These are phyloP conservation scores for Dallia pectoralis DNA, from an alignment of 2,797 vertebrate species.

Conservation along the genomic window DNA sequence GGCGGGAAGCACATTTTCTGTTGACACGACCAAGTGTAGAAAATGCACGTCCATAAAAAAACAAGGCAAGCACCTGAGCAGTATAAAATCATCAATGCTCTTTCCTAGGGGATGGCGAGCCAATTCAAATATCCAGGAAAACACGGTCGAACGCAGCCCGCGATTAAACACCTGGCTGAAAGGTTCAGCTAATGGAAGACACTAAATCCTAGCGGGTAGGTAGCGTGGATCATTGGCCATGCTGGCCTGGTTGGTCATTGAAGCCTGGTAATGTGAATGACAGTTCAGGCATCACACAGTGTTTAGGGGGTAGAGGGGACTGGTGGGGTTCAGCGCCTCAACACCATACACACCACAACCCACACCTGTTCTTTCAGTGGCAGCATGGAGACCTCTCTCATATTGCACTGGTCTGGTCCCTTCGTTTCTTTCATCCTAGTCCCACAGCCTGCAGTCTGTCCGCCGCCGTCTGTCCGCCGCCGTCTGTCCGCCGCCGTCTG, in stretches of 20 bases:
- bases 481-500: neutral
- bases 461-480: neutral
- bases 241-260: neutral
- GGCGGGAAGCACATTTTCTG: neutral
- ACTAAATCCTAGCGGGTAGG: constrained; percentile 28
- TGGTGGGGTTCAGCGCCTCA: neutral
- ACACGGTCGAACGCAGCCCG: constrained; percentile 16
- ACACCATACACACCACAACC: neutral
- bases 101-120: constrained; percentile 16
- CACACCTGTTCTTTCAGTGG: constrained; percentile 2
- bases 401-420: neutral
- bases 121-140: constrained; percentile 34
- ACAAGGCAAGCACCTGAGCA: neutral
- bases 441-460: neutral
- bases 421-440: neutral
- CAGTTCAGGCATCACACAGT: neutral
- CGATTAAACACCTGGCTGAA: constrained; percentile 32
- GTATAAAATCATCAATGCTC: neutral
- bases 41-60: neutral
- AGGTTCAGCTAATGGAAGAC: constrained; percentile 25
- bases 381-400: neutral
- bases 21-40: neutral
- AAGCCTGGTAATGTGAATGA: constrained; percentile 29
- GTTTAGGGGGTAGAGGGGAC: neutral
- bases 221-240: constrained; percentile 15